phyloP scores from a whole-genome alignment of 2,888 invertebrate genomes.

The Crocallis elinguaria region DNA sequence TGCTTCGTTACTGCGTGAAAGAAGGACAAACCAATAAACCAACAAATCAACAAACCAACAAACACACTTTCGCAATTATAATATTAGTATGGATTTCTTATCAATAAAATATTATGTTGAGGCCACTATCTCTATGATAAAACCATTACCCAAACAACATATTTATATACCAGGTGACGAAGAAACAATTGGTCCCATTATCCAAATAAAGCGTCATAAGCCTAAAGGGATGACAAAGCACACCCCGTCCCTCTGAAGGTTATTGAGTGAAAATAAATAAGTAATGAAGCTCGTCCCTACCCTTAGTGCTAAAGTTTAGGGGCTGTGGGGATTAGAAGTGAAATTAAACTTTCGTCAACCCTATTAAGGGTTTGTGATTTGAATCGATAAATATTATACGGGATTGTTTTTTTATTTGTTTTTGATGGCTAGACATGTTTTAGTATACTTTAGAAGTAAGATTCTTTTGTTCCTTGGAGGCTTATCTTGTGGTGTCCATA shows the following conservation, averaged over 20 bases:
- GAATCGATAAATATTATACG: slow-evolving; percentile 18
- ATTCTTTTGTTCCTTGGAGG: too few species aligned
- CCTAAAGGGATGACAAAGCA: slow-evolving; percentile 55
- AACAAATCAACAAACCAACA: too few species aligned
- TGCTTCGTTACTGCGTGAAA: too few species aligned
- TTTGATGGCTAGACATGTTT: too few species aligned
- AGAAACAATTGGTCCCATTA: slow-evolving; percentile 21
- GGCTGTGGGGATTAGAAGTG: slow-evolving; percentile 41
- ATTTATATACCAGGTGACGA: slow-evolving; percentile 11
- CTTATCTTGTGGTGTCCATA: too few species aligned
- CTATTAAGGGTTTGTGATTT: slow-evolving; percentile 28
- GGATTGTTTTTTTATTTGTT: slow-evolving; percentile 1
- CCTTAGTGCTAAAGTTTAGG: slow-evolving; percentile 45
- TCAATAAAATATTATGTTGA: too few species aligned
- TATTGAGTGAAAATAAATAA: slow-evolving; percentile 77
- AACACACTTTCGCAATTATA: too few species aligned
- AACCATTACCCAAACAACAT: too few species aligned
- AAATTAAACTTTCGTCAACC: slow-evolving; percentile 35
- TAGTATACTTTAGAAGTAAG: too few species aligned
- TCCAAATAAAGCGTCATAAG: slow-evolving; percentile 41
- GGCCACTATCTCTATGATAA: too few species aligned
- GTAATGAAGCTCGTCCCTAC: slow-evolving; percentile 57
- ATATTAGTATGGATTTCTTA: too few species aligned
- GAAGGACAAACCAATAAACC: too few species aligned
- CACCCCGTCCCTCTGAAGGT: slow-evolving; percentile 46